These are phyloP conservation scores for Drosophila crucigera DNA, from an alignment of 2,888 invertebrate genomes.

Conservation along the genomic window DNA sequence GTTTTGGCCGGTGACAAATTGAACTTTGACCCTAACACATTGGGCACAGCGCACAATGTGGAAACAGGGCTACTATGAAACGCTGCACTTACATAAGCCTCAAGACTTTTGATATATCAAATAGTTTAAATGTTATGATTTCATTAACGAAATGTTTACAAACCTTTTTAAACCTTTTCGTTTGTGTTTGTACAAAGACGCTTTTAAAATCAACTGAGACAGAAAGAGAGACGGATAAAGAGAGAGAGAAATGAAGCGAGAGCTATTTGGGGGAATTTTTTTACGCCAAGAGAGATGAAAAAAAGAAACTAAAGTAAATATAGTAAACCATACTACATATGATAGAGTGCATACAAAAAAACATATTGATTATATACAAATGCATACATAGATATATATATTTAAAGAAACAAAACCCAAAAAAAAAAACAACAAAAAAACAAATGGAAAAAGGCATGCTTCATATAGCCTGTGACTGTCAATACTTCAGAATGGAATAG, in stretches of 20 bases:
- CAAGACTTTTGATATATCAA: conserved; percentile 82
- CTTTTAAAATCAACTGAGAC: conserved; percentile 66
- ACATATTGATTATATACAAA: conserved; percentile 66
- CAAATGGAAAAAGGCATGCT: conserved; percentile 63
- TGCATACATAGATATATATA: conserved; percentile 47
- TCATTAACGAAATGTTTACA: conserved; percentile 49
- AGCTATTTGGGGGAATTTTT: conserved; percentile 61
- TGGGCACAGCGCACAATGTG: conserved; percentile 85
- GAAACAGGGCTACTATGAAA: conserved; percentile 85
- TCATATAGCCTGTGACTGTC: conserved; percentile 84
- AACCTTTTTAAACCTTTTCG: conserved; percentile 29
- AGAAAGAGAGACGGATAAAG: conserved; percentile 2
- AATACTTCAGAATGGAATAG: conserved; percentile 81
- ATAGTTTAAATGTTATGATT: conserved; percentile 80
- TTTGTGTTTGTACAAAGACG: conserved; percentile 81
- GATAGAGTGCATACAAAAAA: conserved; percentile 54
- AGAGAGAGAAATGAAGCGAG: not conserved
- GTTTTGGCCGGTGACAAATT: conserved; percentile 92
- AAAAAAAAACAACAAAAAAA: conserved; percentile 17
- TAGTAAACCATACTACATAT: conserved; percentile 70
- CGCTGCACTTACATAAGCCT: conserved; percentile 72
- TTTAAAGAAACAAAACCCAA: conserved; percentile 42
- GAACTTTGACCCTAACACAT: conserved; percentile 86
- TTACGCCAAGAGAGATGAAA: conserved; percentile 60
- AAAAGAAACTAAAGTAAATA: conserved; percentile 45